These are phyloP conservation scores for Plagodis pulveraria DNA, from an alignment of 2,888 invertebrate genomes.

Conservation along the genomic window DNA sequence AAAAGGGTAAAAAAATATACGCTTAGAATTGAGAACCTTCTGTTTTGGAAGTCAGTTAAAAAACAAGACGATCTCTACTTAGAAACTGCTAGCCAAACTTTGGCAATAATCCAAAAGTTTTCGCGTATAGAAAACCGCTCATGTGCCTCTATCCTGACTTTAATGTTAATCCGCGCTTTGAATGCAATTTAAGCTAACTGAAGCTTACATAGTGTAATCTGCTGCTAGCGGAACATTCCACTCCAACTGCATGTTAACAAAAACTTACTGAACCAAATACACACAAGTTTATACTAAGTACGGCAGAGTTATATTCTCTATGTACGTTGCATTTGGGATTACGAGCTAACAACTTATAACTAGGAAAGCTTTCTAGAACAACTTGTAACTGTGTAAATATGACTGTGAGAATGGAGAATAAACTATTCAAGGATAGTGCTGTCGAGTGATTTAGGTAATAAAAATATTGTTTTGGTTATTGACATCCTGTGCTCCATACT, in stretches of 20 bases:
- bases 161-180: no score
- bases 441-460: no score
- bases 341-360: neutral
- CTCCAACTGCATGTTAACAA: neutral
- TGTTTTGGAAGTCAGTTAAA: no score
- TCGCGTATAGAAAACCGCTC: no score
- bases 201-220: constrained; percentile 1
- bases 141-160: neutral
- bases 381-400: neutral
- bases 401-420: neutral
- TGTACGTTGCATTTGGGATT: neutral
- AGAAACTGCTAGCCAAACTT: no score
- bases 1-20: no score
- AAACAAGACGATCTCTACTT: no score
- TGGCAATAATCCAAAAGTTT: no score
- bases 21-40: no score
- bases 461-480: no score
- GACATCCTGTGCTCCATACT: no score
- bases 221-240: neutral
- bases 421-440: no score
- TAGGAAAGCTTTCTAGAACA: neutral
- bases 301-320: neutral
- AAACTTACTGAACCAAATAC: constrained; percentile 2
- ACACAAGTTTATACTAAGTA: neutral
- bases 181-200: neutral